phyloP scores from a whole-genome alignment of 2,888 invertebrate species.

The Harpagoxenus sublaevis region DNA sequence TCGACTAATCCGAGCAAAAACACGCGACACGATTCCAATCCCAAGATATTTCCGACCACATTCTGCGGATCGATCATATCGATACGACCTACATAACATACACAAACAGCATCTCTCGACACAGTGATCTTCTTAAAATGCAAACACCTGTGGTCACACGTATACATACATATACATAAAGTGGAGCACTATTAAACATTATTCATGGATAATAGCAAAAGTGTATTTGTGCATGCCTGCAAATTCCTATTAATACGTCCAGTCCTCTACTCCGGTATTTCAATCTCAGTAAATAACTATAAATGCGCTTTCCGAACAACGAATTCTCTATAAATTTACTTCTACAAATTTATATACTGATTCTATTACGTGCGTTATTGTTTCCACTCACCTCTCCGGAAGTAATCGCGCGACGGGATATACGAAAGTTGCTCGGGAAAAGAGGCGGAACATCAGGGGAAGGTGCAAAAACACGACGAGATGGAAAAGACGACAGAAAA shows the following conservation, averaged over 20 bases:
- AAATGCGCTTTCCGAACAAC: background rate
- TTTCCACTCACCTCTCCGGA: background rate
- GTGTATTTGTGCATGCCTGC: background rate
- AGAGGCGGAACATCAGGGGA: constrained; percentile 3
- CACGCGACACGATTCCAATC: constrained; percentile 39
- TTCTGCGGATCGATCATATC: constrained; percentile 37
- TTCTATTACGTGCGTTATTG: constrained; percentile 14
- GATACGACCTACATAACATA: constrained; percentile 47
- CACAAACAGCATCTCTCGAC: constrained; percentile 26
- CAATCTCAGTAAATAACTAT: background rate
- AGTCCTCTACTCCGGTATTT: background rate
- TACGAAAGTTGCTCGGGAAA: background rate
- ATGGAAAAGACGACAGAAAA: constrained; percentile 61
- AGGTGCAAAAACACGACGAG: background rate
- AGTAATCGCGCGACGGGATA: constrained; percentile 14
- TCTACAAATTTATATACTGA: background rate
- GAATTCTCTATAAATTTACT: constrained; percentile 16
- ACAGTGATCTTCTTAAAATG: constrained; percentile 24
- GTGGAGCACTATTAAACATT: constrained; percentile 14
- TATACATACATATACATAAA: background rate
- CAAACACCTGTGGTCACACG: background rate
- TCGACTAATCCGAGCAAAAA: constrained; percentile 18
- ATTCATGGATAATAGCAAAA: constrained; percentile 19
- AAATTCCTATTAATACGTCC: constrained; percentile 16
- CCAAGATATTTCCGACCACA: constrained; percentile 41